Base-by-base conservation (phyloP, 2,113 vertebrate species). In the Pseudolaguvia tuberculata region DNA sequence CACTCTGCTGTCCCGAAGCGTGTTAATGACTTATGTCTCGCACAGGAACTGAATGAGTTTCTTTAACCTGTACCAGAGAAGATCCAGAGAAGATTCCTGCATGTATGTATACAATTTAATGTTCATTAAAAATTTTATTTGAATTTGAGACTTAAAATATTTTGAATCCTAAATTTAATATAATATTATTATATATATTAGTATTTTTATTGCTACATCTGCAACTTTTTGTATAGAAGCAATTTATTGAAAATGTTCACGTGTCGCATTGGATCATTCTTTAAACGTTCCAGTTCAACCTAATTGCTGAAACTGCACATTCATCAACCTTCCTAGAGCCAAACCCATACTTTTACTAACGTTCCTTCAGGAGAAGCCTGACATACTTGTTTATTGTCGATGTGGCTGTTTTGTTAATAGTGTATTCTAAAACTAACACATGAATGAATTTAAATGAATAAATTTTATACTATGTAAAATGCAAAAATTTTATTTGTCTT, bases 51-150 rank as follows among this genome's bases (percentile, higher is more conserved):
- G 17, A 35, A 53, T 29, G 50, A 69, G 50, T 6, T 2, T 8
- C 31, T n/a, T 69, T 69, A 69, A 35, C 27, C 67, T 35, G 67
- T 42, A 42, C 67, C 21, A 42, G 23, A 48, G 67, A 69, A 15
- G 50, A 14, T 62, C 53, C 29, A n/a, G n/a, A n/a, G 5, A 53
- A 50, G 67, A 69, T 14, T 50, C 66, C 25, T 18, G 51, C 5
- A 53, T 1, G 67, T 69, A 69, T 0, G 67, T 53, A 69, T 52
- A 53, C 17, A 4, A 1, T 14, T 69, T 69, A 69, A 53, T 69
- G 27, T 35, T 68, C 25, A 23, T 23, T 18, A 10, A 11, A 20
- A 14, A n/a, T n/a, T 14, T 47, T 9, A 47, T n/a, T 15, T 15
- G n/a, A 51, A 52, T 4, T 23, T n/a, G n/a, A 68, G 25, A 15